Percentiles rank a stretch among this genome's conserved stretches.
phyloP scores from a whole-genome alignment of 2,113 vertebrate genomes.

The Dissostichus mawsoni region DNA sequence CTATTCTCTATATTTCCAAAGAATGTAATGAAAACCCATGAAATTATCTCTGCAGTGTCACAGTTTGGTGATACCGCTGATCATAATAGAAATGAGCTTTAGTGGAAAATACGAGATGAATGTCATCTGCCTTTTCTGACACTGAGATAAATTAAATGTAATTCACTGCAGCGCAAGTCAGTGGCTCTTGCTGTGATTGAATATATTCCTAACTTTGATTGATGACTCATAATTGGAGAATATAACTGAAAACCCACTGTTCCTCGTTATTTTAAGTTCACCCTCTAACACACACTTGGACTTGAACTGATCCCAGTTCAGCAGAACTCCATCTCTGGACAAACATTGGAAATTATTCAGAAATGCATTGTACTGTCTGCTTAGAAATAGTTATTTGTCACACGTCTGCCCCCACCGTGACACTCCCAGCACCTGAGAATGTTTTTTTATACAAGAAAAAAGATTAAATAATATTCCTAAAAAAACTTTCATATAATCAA shows the following conservation, averaged over 20 bases:
- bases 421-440: constrained; percentile 44
- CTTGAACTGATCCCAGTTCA: neutral
- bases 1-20: constrained; percentile 41
- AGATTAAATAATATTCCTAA: neutral
- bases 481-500: constrained; percentile 13
- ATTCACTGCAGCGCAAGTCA: constrained; percentile 27
- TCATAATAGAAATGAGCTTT: constrained; percentile 32
- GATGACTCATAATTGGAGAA: constrained; percentile 34
- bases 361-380: neutral
- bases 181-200: constrained; percentile 11
- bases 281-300: neutral
- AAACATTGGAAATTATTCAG: neutral
- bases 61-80: constrained; percentile 15
- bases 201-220: constrained; percentile 43
- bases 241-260: constrained; percentile 29
- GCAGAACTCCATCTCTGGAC: constrained; percentile 25
- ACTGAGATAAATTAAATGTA: constrained; percentile 33
- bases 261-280: neutral
- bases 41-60: constrained; percentile 35
- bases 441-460: constrained; percentile 43
- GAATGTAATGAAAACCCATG: constrained; percentile 28
- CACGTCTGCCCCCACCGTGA: constrained; percentile 16
- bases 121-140: constrained; percentile 22
- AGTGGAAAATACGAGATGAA: neutral
- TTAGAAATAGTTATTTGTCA: constrained; percentile 3